These are phyloP conservation scores for Polydrusus tereticollis DNA, from an alignment of 2,888 invertebrate species.

Conservation along the genomic window DNA sequence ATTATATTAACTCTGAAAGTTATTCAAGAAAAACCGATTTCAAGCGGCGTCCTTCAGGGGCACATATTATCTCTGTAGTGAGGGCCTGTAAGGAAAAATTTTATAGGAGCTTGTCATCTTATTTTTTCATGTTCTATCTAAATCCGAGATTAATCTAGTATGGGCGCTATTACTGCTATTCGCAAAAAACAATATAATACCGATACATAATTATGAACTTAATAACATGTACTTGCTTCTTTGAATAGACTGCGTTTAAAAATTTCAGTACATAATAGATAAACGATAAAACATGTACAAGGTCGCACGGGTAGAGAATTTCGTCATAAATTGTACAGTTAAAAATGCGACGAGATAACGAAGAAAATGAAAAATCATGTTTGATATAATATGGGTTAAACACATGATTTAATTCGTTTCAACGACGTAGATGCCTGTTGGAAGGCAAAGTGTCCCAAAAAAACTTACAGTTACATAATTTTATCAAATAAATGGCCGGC, in stretches of 20 bases:
- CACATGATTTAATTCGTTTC: background rate
- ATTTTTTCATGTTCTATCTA: too few relatives aligned
- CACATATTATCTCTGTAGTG: too few relatives aligned
- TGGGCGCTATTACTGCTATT: too few relatives aligned
- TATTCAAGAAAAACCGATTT: too few relatives aligned
- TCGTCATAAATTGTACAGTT: background rate
- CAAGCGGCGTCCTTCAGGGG: too few relatives aligned
- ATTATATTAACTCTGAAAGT: too few relatives aligned
- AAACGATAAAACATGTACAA: conserved; percentile 8
- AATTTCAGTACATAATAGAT: conserved; percentile 6
- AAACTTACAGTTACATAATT: background rate
- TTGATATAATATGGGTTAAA: background rate
- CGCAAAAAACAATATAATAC: too few relatives aligned
- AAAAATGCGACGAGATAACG: background rate
- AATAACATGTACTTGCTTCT: background rate
- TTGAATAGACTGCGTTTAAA: background rate
- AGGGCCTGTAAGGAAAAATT: too few relatives aligned
- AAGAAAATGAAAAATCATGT: background rate
- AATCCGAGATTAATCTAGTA: too few relatives aligned
- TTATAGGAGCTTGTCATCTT: too few relatives aligned
- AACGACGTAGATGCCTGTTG: background rate
- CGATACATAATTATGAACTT: background rate
- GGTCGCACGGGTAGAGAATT: conserved; percentile 9
- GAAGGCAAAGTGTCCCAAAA: too few relatives aligned
- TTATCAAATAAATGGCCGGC: background rate